phyloP scores from a whole-genome alignment of 2,113 vertebrate species.

The Phylloscopus trochilus region DNA sequence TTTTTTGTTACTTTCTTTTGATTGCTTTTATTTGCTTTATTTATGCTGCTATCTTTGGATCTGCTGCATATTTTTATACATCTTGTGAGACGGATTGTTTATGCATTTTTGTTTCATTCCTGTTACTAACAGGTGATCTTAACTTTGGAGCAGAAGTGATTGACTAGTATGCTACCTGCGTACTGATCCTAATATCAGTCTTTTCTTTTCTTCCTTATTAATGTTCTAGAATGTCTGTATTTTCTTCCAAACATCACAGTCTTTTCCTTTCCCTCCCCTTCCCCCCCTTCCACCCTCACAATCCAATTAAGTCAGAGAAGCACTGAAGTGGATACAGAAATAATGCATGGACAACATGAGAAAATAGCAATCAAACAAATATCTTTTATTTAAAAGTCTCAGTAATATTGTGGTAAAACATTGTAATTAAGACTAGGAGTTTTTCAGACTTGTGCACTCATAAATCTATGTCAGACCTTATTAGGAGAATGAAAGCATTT shows the following conservation, averaged over 20 bases:
- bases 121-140: background rate
- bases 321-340: background rate
- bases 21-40: background rate
- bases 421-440: background rate
- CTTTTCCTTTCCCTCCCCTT: fast-evolving
- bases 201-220: background rate
- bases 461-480: background rate
- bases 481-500: background rate
- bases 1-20: background rate
- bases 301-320: background rate
- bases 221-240: background rate
- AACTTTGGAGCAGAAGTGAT: background rate
- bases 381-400: background rate
- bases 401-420: background rate
- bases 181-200: background rate
- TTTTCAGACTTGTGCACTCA: background rate
- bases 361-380: background rate
- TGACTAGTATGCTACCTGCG: background rate
- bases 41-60: background rate
- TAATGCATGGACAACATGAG: background rate
- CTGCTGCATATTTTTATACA: background rate
- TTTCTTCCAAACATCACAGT: background rate
- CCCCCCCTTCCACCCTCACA: too few species aligned
- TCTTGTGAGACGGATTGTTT: background rate
- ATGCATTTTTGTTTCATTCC: background rate